phyloP scores from a whole-genome alignment of 2,113 vertebrate species.

The Rhabdornis inornatus region DNA sequence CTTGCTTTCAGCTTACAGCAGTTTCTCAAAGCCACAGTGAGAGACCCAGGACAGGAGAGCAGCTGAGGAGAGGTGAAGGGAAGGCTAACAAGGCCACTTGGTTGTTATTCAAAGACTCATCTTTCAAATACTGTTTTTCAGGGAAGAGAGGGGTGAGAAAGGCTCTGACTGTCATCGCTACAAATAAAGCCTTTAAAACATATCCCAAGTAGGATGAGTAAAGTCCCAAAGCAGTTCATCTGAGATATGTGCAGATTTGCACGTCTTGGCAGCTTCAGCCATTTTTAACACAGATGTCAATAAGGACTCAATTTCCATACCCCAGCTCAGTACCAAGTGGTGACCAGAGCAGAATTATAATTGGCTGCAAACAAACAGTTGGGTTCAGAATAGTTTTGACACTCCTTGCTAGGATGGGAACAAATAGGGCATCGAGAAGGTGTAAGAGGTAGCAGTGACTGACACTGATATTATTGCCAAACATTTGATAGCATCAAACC shows the following conservation, averaged over 20 bases:
- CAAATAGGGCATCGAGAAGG: neutral
- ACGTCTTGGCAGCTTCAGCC: neutral
- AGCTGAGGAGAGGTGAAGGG: neutral
- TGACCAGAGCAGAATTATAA: neutral
- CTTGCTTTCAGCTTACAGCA: neutral
- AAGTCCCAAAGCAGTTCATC: neutral
- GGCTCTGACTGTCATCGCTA: neutral
- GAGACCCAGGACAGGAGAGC: neutral
- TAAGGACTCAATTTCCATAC: neutral
- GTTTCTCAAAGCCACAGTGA: neutral
- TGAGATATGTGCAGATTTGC: neutral
- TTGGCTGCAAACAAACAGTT: neutral
- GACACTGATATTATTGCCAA: neutral
- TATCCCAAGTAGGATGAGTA: neutral
- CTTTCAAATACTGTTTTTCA: conserved; percentile 8
- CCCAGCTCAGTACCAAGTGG: neutral
- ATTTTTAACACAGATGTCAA: neutral
- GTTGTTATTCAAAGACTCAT: neutral
- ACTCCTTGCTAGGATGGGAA: neutral
- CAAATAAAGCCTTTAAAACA: conserved; percentile 22
- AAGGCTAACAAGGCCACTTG: neutral
- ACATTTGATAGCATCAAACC: neutral
- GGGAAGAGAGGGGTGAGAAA: neutral
- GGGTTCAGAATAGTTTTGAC: neutral
- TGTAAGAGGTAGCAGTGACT: neutral